Evolutionary conservation across 2,888 invertebrate genomes (phyloP), one percentile per base, ranked within the genome.

Genomic region (Melangyna quadrimaculata): DNA sequence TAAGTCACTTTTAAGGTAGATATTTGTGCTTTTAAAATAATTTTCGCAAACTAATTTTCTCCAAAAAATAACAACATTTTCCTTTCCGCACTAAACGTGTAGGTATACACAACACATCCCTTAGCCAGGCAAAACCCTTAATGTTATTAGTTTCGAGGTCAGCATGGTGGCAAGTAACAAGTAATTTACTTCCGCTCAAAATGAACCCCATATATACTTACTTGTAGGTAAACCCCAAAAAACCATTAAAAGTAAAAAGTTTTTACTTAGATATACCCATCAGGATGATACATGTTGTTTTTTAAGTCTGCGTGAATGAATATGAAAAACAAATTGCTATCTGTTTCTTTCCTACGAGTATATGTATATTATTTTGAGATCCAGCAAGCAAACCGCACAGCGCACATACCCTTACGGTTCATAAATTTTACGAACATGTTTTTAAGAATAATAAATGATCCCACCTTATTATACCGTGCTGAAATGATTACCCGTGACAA

Each of bases 401-500:
- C 51, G 37, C 48, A 32, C 37, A 57, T 53, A 40, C 17, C 29
- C 40, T 17, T 35, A 37, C 40, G 53, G 43, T 63, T 78, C 72
- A 72, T 78, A 57, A 78, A 63, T 65, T 78, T 71, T 27, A 53
- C 17, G 17, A 45, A 35, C 63, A 55, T 73, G 17, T 59, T 79
- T 57, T 79, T 74, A 55, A 61, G 43, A 27, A 63, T 55, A 69
- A 80, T 63, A 80, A 80, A 80, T 69, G 69, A 75, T 75, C 27
- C 75, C 70, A 80, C 74, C 69, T 75, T 67, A 74, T 27, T 51
- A n/a, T n/a, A 67, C 55, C 40, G 48, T 45, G 19, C 55, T 45
- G 35, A 78, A 75, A 63, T 80, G 74, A 80, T 80, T 80, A 75
- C 74, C 80, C 69, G 69, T 80, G 69, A 75, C 80, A 80, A 55